A percentile compares a stretch with the other conserved stretches of the same genome.
These are phyloP conservation scores for Marcusenius ussheri DNA, from an alignment of 2,113 vertebrate species.

Conservation along the genomic window DNA sequence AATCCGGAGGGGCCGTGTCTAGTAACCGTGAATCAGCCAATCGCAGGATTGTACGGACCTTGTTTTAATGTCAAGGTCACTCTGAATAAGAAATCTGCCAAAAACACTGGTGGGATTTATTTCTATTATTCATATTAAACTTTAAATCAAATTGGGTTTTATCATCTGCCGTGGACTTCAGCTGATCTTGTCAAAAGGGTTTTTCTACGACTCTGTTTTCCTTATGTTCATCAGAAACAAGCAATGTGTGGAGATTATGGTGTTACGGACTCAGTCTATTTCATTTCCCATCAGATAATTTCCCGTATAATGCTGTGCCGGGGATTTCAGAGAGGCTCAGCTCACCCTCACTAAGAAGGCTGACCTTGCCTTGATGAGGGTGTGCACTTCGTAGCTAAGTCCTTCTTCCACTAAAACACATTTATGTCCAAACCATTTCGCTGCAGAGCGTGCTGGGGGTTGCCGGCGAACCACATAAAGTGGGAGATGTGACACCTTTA, in stretches of 20 bases:
- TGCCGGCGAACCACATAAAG: background rate
- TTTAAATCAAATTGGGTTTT: background rate
- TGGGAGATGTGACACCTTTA: background rate
- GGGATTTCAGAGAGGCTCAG: background rate
- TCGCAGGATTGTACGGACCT: background rate
- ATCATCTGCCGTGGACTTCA: background rate
- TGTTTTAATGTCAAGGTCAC: background rate
- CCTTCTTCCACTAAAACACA: background rate
- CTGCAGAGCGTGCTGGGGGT: background rate
- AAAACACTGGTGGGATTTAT: background rate
- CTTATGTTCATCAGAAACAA: background rate
- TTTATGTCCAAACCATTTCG: background rate
- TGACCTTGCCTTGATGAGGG: background rate
- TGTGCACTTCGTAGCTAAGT: background rate
- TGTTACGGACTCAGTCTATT: background rate
- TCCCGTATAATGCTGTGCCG: background rate
- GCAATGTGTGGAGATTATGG: background rate
- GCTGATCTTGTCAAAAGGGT: background rate
- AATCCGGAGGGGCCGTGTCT: background rate
- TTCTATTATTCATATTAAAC: background rate
- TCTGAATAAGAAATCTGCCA: background rate
- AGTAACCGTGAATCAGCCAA: background rate
- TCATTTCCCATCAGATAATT: background rate
- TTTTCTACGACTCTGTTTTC: background rate
- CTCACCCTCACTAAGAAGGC: background rate